Percentiles rank a stretch among this genome's conserved stretches.
phyloP scores from a whole-genome alignment of 2,113 vertebrate genomes.

The Antigone vipio region DNA sequence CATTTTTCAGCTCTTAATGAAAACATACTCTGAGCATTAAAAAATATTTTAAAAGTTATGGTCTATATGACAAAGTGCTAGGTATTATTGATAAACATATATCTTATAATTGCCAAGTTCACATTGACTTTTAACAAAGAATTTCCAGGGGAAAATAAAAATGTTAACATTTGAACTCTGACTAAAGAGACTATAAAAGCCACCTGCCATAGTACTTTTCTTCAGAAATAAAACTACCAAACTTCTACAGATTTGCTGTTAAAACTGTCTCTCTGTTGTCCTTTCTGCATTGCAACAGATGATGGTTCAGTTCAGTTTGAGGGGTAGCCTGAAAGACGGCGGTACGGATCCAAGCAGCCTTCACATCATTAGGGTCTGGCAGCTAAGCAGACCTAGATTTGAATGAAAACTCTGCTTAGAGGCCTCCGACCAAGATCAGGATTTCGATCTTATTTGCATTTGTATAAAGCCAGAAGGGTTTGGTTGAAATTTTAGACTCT shows the following conservation, averaged over 20 bases:
- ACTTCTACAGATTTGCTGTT: not conserved
- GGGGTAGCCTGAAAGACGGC: not conserved
- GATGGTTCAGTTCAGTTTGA: not conserved
- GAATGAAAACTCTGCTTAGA: not conserved
- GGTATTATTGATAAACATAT: not conserved
- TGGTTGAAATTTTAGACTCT: not conserved
- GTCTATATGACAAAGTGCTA: not conserved
- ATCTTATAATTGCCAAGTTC: not conserved
- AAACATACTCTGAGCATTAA: not conserved
- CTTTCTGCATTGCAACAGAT: not conserved
- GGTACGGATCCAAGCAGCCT: not conserved
- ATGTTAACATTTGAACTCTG: not conserved
- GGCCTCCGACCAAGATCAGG: not conserved
- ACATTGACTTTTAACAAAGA: not conserved
- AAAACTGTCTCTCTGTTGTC: not conserved
- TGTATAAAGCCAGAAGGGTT: conserved; percentile 21
- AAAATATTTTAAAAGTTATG: not conserved
- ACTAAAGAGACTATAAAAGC: not conserved
- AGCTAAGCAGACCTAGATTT: not conserved
- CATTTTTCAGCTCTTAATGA: not conserved
- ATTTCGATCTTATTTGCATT: not conserved
- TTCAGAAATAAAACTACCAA: not conserved
- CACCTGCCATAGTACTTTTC: not conserved
- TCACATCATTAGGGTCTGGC: not conserved
- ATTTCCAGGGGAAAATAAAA: not conserved